Base-by-base conservation (phyloP, 2,888 invertebrate species). In the Netelia virgata region DNA sequence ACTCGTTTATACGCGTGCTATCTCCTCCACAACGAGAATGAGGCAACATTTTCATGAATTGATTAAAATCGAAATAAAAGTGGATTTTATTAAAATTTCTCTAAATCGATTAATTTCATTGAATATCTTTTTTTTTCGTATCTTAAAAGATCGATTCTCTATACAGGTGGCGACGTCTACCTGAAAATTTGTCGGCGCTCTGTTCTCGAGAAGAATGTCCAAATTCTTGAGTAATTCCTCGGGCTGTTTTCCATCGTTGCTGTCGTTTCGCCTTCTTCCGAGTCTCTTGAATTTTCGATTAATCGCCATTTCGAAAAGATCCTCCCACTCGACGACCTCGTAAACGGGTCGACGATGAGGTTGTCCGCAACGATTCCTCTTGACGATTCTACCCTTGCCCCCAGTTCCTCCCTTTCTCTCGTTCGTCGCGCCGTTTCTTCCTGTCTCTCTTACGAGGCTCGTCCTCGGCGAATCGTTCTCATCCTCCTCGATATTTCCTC, bases 281-380 rank as follows among this genome's bases (percentile, higher is more conserved):
- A 59, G 81, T 87, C 85, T 87, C 47, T 88, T 92, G 87, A 93
- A 94, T 93, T 95, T 94, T 91, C 95, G 94, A 93, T 95, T 94
- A 87, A 95, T 92, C 59, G 95, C 95, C 91, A 95, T 93, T 90
- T 95, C 95, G 89, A 95, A 94, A 85, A 96, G 92, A 89, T 94
- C 94, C 87, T 94, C 94, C 95, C 95, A 95, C 55, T 95, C 94
- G 63, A 94, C 91, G 61, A 90, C 90, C 36, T 92, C 89, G 83
- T 88, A 87, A 18, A 88, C 85, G 59, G 88, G 87, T 63, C 76
- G 88, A 81, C 74, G 86, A 11, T 59, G 23, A 61, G 86, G 82
- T 5, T 82, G 78, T 43, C 83, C 87, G 18, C 69, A 81, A 1
- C 88, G 87, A 14, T 94, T 94, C 87, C 94, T 94, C 85, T 90